These are phyloP conservation scores for Tetramorium simillimum DNA, from an alignment of 1,140 invertebrate genomes.

Conservation along the genomic window DNA sequence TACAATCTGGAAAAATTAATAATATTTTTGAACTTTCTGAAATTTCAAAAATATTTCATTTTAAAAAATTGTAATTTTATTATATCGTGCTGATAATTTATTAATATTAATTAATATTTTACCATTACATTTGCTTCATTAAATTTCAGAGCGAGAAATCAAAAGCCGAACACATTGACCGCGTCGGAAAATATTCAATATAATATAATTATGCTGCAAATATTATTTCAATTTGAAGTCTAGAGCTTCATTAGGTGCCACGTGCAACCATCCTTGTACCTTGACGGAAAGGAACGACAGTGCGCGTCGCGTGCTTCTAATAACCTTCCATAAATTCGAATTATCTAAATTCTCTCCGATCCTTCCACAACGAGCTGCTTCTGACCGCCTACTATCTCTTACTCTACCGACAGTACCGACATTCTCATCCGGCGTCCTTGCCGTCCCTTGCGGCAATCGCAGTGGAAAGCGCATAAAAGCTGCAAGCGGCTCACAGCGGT, in stretches of 20 bases:
- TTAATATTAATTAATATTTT: neutral
- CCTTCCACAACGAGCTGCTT: slow-evolving; percentile 5
- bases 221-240: neutral
- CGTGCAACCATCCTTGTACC: neutral
- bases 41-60: neutral
- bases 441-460: slow-evolving; percentile 49
- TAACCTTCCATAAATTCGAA: slow-evolving; percentile 52
- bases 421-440: slow-evolving; percentile 67
- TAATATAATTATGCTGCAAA: neutral
- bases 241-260: slow-evolving; percentile 8
- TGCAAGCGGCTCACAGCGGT: slow-evolving; percentile 26
- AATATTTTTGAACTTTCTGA: neutral
- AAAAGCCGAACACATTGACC: neutral
- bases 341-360: slow-evolving; percentile 44
- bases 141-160: neutral
- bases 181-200: neutral
- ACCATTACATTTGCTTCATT: neutral
- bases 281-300: slow-evolving; percentile 7
- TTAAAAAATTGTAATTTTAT: neutral
- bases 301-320: slow-evolving; percentile 60
- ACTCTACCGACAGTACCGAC: neutral
- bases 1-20: neutral
- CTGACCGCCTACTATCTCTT: slow-evolving; percentile 29
- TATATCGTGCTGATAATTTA: neutral
- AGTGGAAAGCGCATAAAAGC: slow-evolving; percentile 65